Percentiles rank a stretch among this genome's conserved stretches.
These are phyloP conservation scores for Lepisosteus oculatus DNA, from an alignment of 2,113 vertebrate genomes.

Conservation along the genomic window DNA sequence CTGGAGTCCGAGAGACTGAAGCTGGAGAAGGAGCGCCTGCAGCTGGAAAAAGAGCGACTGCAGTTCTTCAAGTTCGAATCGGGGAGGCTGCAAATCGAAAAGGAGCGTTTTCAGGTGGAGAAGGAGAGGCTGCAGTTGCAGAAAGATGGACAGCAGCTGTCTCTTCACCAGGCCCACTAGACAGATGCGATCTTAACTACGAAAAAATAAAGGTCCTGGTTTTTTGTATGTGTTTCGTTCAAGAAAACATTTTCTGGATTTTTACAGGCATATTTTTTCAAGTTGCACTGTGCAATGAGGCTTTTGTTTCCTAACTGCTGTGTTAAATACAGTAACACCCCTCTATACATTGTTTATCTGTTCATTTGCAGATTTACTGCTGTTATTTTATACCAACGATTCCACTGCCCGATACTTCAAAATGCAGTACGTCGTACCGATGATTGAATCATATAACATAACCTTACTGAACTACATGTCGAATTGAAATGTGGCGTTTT, in stretches of 20 bases:
- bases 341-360: too few species aligned
- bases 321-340: too few species aligned
- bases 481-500: too few species aligned
- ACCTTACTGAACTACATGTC: too few species aligned
- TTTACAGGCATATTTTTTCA: too few species aligned
- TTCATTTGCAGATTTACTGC: too few species aligned
- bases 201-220: background rate
- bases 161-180: conserved; percentile 35
- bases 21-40: conserved; percentile 85
- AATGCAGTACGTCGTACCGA: too few species aligned
- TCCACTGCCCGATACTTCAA: too few species aligned
- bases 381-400: too few species aligned
- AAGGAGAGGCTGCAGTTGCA: conserved; percentile 88
- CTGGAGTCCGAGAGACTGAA: conserved; percentile 83
- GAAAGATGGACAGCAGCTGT: conserved; percentile 70
- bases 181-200: conserved; percentile 8
- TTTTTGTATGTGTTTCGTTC: background rate
- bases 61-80: conserved; percentile 90
- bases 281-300: too few species aligned
- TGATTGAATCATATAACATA: too few species aligned
- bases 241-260: background rate
- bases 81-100: conserved; percentile 86
- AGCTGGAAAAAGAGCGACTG: conserved; percentile 85
- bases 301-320: too few species aligned
- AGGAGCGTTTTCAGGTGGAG: conserved; percentile 88